These are phyloP conservation scores for Mobula birostris DNA, from an alignment of 2,113 vertebrate species.

Conservation along the genomic window DNA sequence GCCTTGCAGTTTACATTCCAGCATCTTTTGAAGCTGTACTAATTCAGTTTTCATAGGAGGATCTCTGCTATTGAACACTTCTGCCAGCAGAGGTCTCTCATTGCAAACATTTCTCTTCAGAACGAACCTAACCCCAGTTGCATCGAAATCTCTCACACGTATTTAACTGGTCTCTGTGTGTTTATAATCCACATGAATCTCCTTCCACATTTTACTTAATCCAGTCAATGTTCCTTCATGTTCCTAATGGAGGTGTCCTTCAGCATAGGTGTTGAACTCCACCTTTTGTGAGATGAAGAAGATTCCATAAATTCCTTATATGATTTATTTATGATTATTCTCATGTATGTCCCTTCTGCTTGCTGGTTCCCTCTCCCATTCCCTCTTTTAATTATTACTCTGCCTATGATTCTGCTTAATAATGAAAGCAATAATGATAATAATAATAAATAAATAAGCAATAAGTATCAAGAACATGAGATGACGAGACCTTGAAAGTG, in stretches of 20 bases:
- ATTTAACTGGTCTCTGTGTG: no score
- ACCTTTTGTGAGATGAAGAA: neutral
- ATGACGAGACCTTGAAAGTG: no score
- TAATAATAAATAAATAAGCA: no score
- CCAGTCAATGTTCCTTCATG: neutral
- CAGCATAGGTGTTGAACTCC: neutral
- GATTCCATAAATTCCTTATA: no score
- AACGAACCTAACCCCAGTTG: neutral
- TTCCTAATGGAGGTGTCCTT: neutral
- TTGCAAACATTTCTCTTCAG: no score
- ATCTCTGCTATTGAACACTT: neutral
- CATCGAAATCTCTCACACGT: neutral
- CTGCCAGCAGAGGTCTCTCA: conserved; percentile 2
- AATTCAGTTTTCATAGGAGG: neutral
- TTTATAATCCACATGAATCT: no score
- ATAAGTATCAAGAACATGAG: no score
- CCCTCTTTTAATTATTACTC: no score
- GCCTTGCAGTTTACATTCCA: neutral
- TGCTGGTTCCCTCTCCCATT: neutral
- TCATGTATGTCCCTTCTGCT: neutral
- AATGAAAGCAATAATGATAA: no score
- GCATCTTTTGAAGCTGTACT: neutral
- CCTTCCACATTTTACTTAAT: neutral
- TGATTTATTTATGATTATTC: no score
- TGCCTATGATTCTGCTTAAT: no score